Evolutionary conservation across 2,113 vertebrate genomes (phyloP), one percentile per base, ranked within the genome.

Genomic region (Myotis brandtii): DNA sequence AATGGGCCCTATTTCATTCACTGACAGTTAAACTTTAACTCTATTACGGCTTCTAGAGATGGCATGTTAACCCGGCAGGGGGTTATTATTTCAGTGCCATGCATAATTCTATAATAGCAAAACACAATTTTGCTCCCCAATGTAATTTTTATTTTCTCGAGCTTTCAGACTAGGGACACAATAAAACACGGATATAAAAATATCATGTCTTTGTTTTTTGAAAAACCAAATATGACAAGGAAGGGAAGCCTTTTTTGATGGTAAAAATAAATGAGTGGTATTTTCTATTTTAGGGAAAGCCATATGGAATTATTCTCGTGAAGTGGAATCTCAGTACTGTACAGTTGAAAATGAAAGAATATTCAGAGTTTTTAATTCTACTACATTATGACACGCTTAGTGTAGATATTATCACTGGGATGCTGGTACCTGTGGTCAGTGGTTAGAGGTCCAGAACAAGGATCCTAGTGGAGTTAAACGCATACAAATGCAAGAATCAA

Each of bases 161-260:
- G 43, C 3, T 27, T 95, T 93, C 37, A 75, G 25, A 70, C 37
- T 79, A 93, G 30, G 73, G 25, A 91, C 32, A 82, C 25, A 90
- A 83, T 82, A 72, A 95, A 86, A 77, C 11, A 25, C 21, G 62
- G 13, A 50, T 40, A 46, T n/a, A 95, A 89, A 96, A 92, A 93
- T 83, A 32, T 1, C 7, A 34, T 75, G 8, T 86, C 23, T 48
- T 80, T 50, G n/a, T 72, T 52, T 85, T 77, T 80, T 37, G 16
- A 48, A 83, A 86, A 91, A 69, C 11, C 2, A 93, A 77, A 73
- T 64, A 25, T 62, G 17, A 50, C 20, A 90, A 56, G 62, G n/a
- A 73, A 86, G 1, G 12, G 25, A 43, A 80, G 9, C 4, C 9
- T 84, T 14, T 69, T 82, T 81, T 23, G 46, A 64, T 82, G 32